Conservation (phyloP, 2,888 invertebrate species). For the Sesamia inferens region DNA sequence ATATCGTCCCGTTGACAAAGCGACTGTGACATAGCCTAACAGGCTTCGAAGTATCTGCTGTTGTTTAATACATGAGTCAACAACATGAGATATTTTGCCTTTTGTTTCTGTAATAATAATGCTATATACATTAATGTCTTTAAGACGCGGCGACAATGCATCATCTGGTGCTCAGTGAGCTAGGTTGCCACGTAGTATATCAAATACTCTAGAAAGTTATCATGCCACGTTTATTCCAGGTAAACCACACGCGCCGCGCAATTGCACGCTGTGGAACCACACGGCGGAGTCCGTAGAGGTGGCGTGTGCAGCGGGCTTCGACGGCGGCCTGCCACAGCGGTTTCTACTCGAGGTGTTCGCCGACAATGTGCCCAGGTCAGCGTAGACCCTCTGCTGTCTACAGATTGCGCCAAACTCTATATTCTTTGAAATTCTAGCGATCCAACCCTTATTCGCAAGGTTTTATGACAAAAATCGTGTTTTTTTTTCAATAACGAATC, state of each 20-base stretch:
- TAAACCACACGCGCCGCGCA: constrained; percentile 95
- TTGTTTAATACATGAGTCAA: background rate
- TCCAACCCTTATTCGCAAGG: background rate
- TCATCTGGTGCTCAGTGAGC: background rate
- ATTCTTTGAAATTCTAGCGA: background rate
- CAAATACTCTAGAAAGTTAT: background rate
- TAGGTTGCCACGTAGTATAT: background rate
- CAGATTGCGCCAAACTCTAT: background rate
- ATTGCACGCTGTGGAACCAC: constrained; percentile 96
- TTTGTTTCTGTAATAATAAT: background rate
- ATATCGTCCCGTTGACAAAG: background rate
- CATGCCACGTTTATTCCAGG: constrained; percentile 86
- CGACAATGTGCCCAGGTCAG: constrained; percentile 77
- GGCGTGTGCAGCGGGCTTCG: constrained; percentile 95
- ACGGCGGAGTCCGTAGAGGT: constrained; percentile 95
- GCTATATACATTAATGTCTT: background rate
- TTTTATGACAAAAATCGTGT: background rate
- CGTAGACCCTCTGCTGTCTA: too few species aligned
- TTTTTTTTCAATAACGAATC: too few species aligned
- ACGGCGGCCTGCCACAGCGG: constrained; percentile 96
- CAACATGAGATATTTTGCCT: background rate
- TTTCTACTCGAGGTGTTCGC: constrained; percentile 95
- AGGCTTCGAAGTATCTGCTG: background rate
- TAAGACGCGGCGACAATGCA: background rate
- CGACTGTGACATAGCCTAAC: background rate